Evolutionary conservation across 2,113 vertebrate species (phyloP).

Genomic region (Crotophaga sulcirostris): DNA sequence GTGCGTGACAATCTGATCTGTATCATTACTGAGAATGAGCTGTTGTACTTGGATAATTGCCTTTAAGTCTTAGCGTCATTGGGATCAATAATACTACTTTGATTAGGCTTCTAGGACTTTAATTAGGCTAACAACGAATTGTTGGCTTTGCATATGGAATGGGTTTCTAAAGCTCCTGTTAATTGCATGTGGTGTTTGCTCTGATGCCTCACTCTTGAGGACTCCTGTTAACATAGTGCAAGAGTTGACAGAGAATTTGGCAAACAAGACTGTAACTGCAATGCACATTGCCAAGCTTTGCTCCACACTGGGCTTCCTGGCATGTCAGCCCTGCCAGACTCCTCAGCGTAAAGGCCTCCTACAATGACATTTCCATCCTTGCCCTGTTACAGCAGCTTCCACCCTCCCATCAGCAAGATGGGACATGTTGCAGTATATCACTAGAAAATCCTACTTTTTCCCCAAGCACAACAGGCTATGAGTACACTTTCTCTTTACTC

Average conservation of each 20-base stretch:
- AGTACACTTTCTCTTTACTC: background rate
- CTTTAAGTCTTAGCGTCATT: background rate
- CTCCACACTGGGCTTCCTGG: background rate
- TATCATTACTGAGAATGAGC: background rate
- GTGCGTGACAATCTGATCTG: accelerated
- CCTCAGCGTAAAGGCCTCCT: background rate
- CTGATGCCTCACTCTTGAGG: background rate
- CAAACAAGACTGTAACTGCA: background rate
- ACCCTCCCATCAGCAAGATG: background rate
- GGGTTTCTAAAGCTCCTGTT: background rate
- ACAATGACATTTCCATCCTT: background rate
- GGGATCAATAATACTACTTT: background rate
- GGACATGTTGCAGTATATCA: background rate
- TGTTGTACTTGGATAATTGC: background rate
- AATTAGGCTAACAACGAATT: background rate
- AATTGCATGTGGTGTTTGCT: background rate
- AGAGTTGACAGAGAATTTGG: background rate
- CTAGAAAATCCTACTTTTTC: background rate
- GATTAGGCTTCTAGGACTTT: background rate
- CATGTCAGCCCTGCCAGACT: background rate
- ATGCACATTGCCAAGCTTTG: background rate
- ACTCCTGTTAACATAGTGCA: background rate
- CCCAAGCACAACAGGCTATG: background rate
- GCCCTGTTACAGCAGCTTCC: background rate
- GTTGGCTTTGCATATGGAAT: background rate